Conservation (phyloP, 2,888 invertebrate species). For the Cheilosia pagana region DNA sequence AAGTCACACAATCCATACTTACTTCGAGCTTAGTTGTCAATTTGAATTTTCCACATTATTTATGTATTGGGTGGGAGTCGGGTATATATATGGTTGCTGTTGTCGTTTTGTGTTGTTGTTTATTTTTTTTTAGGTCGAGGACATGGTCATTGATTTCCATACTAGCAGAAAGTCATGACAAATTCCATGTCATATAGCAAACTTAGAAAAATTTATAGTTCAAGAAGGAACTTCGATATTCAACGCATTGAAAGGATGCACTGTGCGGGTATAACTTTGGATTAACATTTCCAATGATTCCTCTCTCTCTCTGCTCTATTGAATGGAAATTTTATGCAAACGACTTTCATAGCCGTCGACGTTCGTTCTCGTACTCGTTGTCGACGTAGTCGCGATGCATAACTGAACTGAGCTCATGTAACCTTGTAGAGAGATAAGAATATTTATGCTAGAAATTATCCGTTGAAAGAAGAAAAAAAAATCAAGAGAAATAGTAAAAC, state of each 20-base stretch:
- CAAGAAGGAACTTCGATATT: constrained; percentile 69
- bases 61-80: constrained; percentile 48
- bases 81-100: constrained; percentile 6
- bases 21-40: constrained; percentile 73
- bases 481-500: constrained; percentile 34
- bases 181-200: constrained; percentile 71
- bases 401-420: constrained; percentile 67
- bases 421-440: constrained; percentile 70
- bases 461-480: constrained; percentile 25
- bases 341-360: constrained; percentile 67
- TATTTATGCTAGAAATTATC: constrained; percentile 71
- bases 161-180: constrained; percentile 64
- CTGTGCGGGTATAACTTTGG: constrained; percentile 65
- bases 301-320: constrained; percentile 54
- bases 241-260: constrained; percentile 70
- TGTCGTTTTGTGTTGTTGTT: not conserved
- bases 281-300: constrained; percentile 74
- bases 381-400: constrained; percentile 61
- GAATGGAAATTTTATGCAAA: constrained; percentile 74
- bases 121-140: constrained; percentile 57
- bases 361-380: constrained; percentile 27
- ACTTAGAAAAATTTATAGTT: constrained; percentile 66
- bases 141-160: constrained; percentile 72
- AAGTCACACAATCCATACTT: constrained; percentile 64
- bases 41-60: constrained; percentile 72